phyloP scores from a whole-genome alignment of 2,888 invertebrate species.

The Synanthedon formicaeformis region DNA sequence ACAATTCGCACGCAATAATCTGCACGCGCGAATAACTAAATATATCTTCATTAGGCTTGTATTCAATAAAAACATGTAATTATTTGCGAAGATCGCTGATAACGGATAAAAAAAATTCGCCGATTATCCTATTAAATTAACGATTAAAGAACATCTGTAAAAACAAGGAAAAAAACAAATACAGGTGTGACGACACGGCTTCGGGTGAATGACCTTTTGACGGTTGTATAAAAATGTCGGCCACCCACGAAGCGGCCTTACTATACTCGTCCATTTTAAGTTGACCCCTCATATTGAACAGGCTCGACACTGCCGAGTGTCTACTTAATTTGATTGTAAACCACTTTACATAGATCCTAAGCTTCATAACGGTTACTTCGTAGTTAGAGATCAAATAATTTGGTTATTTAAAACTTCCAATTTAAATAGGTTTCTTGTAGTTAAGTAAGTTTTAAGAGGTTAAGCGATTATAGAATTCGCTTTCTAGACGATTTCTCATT shows the following conservation, averaged over 20 bases:
- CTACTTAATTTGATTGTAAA: not conserved
- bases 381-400: too few species aligned
- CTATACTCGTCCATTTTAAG: conserved; percentile 1
- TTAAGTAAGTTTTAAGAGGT: too few species aligned
- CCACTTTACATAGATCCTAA: not conserved
- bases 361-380: too few species aligned
- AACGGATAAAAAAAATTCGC: not conserved
- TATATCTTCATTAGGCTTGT: too few species aligned
- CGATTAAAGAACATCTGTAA: conserved; percentile 24
- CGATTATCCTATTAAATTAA: conserved; percentile 1
- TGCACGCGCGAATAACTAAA: too few species aligned
- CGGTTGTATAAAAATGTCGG: conserved; percentile 49
- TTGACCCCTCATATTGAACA: not conserved
- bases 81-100: too few species aligned
- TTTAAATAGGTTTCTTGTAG: too few species aligned
- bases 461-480: too few species aligned
- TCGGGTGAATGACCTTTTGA: conserved; percentile 54
- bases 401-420: too few species aligned
- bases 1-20: too few species aligned
- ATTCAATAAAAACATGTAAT: too few species aligned
- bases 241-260: conserved; percentile 49
- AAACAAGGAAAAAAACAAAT: conserved; percentile 25
- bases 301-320: not conserved
- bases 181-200: conserved; percentile 39
- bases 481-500: too few species aligned